These are phyloP conservation scores for Triplophysa bombifrons DNA, from an alignment of 2,797 vertebrate genomes.

Conservation along the genomic window DNA sequence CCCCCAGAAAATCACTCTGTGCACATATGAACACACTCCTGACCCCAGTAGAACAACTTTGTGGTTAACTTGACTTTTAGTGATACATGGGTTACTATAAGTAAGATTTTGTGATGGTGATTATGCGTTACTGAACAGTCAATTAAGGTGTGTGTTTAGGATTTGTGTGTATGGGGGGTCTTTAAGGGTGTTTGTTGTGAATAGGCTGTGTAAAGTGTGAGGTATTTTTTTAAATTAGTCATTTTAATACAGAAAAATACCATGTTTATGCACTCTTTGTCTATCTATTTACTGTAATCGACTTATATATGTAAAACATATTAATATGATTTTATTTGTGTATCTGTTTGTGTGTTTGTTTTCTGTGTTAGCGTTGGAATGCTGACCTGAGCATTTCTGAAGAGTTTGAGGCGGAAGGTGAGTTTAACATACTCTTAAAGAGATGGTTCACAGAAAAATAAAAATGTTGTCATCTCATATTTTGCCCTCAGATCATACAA, in stretches of 20 bases:
- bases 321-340: neutral
- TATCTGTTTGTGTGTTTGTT: constrained; percentile 2
- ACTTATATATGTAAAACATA: too few species aligned
- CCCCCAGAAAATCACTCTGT: constrained; percentile 59
- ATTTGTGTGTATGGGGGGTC: too few species aligned
- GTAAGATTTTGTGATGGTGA: neutral
- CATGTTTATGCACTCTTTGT: neutral
- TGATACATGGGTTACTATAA: neutral
- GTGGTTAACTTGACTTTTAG: neutral
- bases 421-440: neutral
- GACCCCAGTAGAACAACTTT: neutral
- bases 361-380: constrained; percentile 73
- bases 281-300: too few species aligned
- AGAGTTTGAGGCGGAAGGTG: constrained; percentile 79
- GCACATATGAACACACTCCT: constrained; percentile 59
- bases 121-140: neutral
- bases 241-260: neutral
- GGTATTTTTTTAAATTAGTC: neutral
- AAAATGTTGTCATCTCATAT: too few species aligned
- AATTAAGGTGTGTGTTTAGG: neutral
- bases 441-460: too few species aligned
- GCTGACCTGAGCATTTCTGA: constrained; percentile 65
- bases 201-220: neutral
- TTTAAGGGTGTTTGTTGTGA: neutral
- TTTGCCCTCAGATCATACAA: too few species aligned